These are phyloP conservation scores for Drosophila quadrilineata DNA, from an alignment of 1,140 invertebrate species.

Conservation along the genomic window DNA sequence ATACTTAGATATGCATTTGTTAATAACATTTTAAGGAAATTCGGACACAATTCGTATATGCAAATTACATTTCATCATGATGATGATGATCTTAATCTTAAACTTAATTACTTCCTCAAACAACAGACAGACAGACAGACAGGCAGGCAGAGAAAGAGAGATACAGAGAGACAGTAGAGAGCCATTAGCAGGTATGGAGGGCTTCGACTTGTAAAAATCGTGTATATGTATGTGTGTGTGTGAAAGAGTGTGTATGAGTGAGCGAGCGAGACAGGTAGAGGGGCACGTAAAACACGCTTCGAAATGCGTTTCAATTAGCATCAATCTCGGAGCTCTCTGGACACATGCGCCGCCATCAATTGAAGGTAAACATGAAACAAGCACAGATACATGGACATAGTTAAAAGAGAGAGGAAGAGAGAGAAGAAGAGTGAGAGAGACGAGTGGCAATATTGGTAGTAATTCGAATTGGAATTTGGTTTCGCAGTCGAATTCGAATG, in stretches of 20 bases:
- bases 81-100: slow-evolving; percentile 42
- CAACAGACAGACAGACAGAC: slow-evolving; percentile 2
- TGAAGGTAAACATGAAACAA: slow-evolving; percentile 54
- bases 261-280: not conserved
- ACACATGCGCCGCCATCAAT: slow-evolving; percentile 41
- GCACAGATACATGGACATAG: slow-evolving; percentile 18
- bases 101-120: slow-evolving; percentile 65
- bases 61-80: slow-evolving; percentile 43
- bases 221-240: too few relatives aligned
- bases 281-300: slow-evolving; percentile 24
- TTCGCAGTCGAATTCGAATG: slow-evolving; percentile 18
- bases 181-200: slow-evolving; percentile 26
- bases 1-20: slow-evolving; percentile 28
- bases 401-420: too few relatives aligned
- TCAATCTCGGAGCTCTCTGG: slow-evolving; percentile 32
- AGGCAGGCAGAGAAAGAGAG: not conserved
- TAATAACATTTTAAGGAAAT: slow-evolving; percentile 51
- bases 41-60: slow-evolving; percentile 44
- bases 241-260: not conserved
- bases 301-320: slow-evolving; percentile 70
- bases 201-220: slow-evolving; percentile 10
- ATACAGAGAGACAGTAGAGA: not conserved
- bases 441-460: too few relatives aligned
- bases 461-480: too few relatives aligned
- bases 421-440: too few relatives aligned